Conservation (phyloP, 2,113 vertebrate genomes). For the Shinisaurus crocodilurus region DNA sequence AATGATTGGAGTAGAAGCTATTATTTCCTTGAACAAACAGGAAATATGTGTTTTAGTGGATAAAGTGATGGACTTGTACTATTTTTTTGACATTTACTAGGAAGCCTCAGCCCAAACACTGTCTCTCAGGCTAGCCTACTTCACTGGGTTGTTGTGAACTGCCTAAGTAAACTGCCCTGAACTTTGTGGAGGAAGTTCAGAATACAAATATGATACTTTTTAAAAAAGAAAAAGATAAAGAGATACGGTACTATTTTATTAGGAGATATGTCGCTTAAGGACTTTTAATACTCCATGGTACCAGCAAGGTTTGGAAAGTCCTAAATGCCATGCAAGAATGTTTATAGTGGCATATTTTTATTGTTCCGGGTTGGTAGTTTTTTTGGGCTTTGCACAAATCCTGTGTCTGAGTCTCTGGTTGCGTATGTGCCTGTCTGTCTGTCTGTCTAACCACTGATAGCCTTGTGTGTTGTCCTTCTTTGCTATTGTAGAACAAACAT, state of each 20-base stretch:
- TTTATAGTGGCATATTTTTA: not conserved
- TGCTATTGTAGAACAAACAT: conserved; percentile 76
- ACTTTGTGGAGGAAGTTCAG: too few species aligned
- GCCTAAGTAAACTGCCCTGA: too few species aligned
- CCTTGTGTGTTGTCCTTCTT: not conserved
- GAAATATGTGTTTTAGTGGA: too few species aligned
- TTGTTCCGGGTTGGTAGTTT: not conserved
- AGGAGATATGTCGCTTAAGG: not conserved
- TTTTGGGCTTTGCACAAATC: too few species aligned
- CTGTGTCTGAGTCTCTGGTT: not conserved
- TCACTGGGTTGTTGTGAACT: not conserved
- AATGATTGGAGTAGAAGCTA: too few species aligned
- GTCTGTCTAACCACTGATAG: not conserved
- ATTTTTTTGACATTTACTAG: not conserved
- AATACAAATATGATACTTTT: not conserved
- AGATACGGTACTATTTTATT: too few species aligned
- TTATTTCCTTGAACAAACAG: too few species aligned
- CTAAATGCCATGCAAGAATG: not conserved
- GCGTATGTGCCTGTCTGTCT: not conserved
- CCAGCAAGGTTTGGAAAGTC: not conserved
- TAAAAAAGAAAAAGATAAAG: too few species aligned
- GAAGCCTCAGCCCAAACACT: too few species aligned
- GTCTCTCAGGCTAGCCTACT: too few species aligned
- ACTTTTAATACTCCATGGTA: not conserved
- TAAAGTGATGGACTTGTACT: too few species aligned